phyloP scores from a whole-genome alignment of 2,113 vertebrate genomes.

The Ciconia maguari region DNA sequence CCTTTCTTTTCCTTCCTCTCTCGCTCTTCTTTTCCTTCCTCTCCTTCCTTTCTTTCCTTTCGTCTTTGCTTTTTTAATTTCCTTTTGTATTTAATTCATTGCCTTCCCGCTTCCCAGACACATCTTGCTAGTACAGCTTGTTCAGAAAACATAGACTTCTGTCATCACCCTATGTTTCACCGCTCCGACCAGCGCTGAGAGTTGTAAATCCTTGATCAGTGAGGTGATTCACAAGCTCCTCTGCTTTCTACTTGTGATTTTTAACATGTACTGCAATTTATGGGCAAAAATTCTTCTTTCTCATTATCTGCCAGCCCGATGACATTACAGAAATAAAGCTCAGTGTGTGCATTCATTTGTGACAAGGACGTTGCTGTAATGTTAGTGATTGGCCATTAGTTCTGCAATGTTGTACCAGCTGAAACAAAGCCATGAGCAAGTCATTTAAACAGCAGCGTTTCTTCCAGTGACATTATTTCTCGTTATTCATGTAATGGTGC shows the following conservation, averaged over 20 bases:
- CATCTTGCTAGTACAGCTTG: background rate
- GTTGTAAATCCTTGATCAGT: background rate
- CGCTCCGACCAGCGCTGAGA: background rate
- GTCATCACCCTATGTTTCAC: background rate
- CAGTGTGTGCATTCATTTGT: background rate
- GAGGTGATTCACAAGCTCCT: background rate
- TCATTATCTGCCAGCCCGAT: background rate
- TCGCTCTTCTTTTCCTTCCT: background rate
- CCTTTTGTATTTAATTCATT: background rate
- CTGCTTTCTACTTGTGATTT: background rate
- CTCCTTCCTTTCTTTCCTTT: background rate
- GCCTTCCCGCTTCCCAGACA: background rate
- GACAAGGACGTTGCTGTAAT: background rate
- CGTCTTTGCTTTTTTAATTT: background rate
- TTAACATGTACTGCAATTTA: background rate
- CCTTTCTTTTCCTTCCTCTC: background rate
- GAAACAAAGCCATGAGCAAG: background rate
- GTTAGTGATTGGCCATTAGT: background rate
- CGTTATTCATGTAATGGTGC: background rate
- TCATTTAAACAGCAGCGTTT: background rate
- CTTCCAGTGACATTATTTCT: background rate
- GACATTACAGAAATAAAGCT: background rate
- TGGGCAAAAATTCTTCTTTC: background rate
- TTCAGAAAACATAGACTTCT: background rate
- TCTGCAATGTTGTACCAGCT: background rate